phyloP scores from a whole-genome alignment of 1,140 invertebrate species.

The Caligus rogercresseyi region DNA sequence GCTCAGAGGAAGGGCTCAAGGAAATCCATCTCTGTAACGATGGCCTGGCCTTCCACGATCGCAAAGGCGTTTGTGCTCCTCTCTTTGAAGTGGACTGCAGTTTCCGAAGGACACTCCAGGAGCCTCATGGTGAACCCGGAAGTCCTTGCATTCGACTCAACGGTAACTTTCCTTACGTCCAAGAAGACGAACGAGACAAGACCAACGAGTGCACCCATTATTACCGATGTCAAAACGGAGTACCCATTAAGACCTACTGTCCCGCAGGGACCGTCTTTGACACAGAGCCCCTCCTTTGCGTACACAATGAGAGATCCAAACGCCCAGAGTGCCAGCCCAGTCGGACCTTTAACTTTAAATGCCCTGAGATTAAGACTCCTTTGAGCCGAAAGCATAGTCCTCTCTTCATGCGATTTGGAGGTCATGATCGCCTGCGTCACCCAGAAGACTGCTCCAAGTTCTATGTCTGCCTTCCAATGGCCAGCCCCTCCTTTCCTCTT shows the following conservation, averaged over 20 bases:
- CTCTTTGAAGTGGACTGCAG: neutral
- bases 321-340: neutral
- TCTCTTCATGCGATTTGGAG: conserved; percentile 14
- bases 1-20: neutral
- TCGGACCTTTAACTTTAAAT: neutral
- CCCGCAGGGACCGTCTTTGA: neutral
- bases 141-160: neutral
- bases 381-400: neutral
- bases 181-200: neutral
- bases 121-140: neutral
- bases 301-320: neutral
- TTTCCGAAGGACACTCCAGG: neutral
- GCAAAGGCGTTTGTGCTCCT: neutral
- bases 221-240: neutral
- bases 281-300: neutral
- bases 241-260: neutral
- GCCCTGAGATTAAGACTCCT: neutral
- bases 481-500: conserved; percentile 8
- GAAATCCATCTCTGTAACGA: neutral
- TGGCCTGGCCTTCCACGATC: neutral
- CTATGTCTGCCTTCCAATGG: conserved; percentile 14
- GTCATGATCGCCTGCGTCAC: conserved; percentile 14
- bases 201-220: neutral
- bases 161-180: neutral
- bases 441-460: conserved; percentile 15